A percentile compares a stretch with the other conserved stretches of the same genome.
Evolutionary conservation across 2,113 vertebrate genomes (phyloP).

Genomic region (Stercorarius parasiticus): DNA sequence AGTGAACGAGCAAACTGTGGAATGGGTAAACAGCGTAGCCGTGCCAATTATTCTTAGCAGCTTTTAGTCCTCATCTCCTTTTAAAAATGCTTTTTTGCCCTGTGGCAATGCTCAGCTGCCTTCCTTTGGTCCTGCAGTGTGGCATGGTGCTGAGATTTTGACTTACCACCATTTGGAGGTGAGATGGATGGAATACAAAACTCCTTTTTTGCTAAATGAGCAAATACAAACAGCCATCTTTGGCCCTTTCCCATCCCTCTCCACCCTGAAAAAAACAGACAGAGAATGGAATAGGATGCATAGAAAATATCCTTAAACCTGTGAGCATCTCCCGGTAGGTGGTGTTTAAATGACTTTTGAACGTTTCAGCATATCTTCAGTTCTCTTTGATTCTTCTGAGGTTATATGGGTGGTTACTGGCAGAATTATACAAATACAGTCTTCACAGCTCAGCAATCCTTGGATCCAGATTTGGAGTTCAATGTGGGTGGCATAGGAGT

Average conservation of each 20-base stretch:
- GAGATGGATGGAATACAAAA: neutral
- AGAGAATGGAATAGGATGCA: neutral
- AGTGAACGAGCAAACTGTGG: neutral
- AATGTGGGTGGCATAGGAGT: constrained; percentile 79
- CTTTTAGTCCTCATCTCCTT: constrained; percentile 13
- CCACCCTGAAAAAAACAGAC: neutral
- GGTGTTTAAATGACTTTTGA: constrained; percentile 43
- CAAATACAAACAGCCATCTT: neutral
- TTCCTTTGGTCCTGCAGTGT: neutral
- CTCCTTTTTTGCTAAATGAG: neutral
- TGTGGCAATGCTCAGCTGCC: neutral
- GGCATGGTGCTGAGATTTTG: neutral
- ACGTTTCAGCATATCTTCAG: constrained; percentile 71
- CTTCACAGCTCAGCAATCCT: constrained; percentile 77
- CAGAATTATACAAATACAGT: constrained; percentile 77
- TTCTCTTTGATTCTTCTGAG: constrained; percentile 81
- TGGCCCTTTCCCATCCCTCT: neutral
- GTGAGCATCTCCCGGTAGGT: constrained; percentile 9
- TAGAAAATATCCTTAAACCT: neutral
- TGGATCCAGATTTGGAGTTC: constrained; percentile 76
- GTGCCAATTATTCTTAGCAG: neutral
- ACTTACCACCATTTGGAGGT: neutral
- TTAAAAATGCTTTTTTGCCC: neutral
- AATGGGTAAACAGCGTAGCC: neutral
- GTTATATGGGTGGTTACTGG: constrained; percentile 78